A percentile compares a stretch with the other conserved stretches of the same genome.
These are phyloP conservation scores for Melanotaenia trifasciata DNA, from an alignment of 2,797 vertebrate genomes.

Conservation along the genomic window DNA sequence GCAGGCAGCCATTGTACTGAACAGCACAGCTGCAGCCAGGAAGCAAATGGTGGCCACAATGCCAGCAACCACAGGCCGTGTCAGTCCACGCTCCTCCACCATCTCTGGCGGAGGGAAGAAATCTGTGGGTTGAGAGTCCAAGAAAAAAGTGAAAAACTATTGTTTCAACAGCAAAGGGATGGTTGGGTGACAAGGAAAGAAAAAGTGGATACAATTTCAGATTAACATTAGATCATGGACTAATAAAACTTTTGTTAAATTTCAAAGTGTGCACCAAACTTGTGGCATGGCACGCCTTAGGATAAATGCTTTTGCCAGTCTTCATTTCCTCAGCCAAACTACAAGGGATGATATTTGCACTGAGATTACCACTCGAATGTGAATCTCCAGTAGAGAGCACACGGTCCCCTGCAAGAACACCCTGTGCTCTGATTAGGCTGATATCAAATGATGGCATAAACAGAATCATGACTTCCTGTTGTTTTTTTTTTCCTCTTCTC, in stretches of 20 bases:
- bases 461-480: neutral
- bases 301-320: constrained; percentile 14
- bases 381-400: neutral
- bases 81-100: constrained; percentile 92
- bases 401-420: neutral
- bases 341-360: constrained; percentile 6
- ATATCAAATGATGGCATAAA: neutral
- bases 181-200: neutral
- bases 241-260: neutral
- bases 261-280: neutral
- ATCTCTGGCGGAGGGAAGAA: constrained; percentile 95
- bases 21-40: constrained; percentile 95
- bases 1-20: constrained; percentile 97
- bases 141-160: constrained; percentile 7
- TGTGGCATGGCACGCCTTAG: neutral
- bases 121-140: constrained; percentile 78
- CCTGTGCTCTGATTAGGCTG: constrained; percentile 9
- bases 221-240: neutral
- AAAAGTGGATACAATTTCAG: neutral
- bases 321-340: constrained; percentile 22
- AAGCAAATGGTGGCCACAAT: constrained; percentile 99
- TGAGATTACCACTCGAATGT: constrained; percentile 8
- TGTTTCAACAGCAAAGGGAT: neutral
- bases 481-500: neutral
- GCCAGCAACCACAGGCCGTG: constrained; percentile 95